Percentiles rank a stretch among this genome's conserved stretches.
Conservation (phyloP, 2,888 invertebrate species). For the Chymomyza caudatula region DNA sequence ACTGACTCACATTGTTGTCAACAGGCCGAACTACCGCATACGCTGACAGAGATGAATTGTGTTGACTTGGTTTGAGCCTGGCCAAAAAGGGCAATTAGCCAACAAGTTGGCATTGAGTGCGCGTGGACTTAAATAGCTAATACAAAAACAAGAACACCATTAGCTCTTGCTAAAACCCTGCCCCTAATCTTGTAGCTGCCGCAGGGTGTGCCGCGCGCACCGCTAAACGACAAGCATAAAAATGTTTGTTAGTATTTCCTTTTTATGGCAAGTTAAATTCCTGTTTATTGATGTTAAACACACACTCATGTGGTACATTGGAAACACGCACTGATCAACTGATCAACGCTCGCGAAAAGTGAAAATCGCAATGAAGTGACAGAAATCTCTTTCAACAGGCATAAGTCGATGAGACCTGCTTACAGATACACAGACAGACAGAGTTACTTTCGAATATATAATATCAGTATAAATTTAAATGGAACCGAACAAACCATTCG, state of each 20-base stretch:
- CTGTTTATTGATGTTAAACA: slow-evolving; percentile 6
- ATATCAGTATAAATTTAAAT: no score
- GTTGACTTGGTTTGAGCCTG: slow-evolving; percentile 21
- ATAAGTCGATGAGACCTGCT: no score
- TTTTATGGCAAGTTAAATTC: slow-evolving; percentile 2
- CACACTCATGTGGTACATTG: not conserved
- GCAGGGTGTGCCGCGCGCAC: not conserved
- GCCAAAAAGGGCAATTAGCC: slow-evolving; percentile 46
- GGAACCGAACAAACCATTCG: no score
- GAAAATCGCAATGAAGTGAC: not conserved
- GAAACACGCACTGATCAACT: no score
- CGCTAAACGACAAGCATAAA: not conserved
- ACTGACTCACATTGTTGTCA: not conserved
- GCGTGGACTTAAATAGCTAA: not conserved
- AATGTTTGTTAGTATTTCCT: not conserved
- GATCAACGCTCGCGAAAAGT: no score
- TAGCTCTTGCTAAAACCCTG: not conserved
- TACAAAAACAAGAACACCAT: not conserved
- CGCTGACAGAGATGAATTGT: slow-evolving; percentile 60
- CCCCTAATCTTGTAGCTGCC: not conserved
- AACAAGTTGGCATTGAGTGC: slow-evolving; percentile 23
- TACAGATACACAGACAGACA: no score
- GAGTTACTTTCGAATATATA: no score
- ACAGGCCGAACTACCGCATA: not conserved
- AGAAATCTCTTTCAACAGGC: no score